Conservation (phyloP, 2,113 vertebrate genomes). For the Onychostruthus taczanowskii region DNA sequence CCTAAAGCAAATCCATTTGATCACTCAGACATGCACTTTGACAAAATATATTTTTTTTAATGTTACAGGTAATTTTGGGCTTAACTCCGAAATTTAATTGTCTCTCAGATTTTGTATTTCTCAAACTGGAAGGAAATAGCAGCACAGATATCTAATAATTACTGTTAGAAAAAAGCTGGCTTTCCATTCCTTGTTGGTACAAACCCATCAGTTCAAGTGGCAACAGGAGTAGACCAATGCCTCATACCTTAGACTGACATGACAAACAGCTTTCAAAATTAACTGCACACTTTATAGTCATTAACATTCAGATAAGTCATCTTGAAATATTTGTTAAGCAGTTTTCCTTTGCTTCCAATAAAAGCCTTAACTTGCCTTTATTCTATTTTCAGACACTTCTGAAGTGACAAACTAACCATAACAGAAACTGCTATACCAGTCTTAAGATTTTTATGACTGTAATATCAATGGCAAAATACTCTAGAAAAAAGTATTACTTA, state of each 20-base stretch:
- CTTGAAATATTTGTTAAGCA: not conserved
- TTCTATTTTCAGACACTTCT: not conserved
- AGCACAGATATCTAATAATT: not conserved
- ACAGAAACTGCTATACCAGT: not conserved
- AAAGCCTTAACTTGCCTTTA: not conserved
- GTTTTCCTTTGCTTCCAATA: not conserved
- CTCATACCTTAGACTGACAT: not conserved
- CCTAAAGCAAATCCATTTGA: not conserved
- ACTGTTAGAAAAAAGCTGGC: not conserved
- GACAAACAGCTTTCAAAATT: not conserved
- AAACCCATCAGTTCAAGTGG: not conserved
- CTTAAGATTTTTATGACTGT: not conserved
- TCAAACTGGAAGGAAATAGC: not conserved
- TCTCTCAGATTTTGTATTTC: not conserved
- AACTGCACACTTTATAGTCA: not conserved
- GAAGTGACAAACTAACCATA: not conserved
- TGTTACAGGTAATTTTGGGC: not conserved
- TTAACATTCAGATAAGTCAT: constrained; percentile 27
- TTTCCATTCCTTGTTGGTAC: not conserved
- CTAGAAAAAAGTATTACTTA: not conserved
- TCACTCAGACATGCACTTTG: not conserved
- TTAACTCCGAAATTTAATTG: not conserved
- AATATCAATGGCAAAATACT: not conserved
- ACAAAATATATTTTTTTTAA: not conserved
- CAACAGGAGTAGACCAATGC: not conserved